phyloP scores from a whole-genome alignment of 2,888 invertebrate genomes.

The Sinotaia quadrata region DNA sequence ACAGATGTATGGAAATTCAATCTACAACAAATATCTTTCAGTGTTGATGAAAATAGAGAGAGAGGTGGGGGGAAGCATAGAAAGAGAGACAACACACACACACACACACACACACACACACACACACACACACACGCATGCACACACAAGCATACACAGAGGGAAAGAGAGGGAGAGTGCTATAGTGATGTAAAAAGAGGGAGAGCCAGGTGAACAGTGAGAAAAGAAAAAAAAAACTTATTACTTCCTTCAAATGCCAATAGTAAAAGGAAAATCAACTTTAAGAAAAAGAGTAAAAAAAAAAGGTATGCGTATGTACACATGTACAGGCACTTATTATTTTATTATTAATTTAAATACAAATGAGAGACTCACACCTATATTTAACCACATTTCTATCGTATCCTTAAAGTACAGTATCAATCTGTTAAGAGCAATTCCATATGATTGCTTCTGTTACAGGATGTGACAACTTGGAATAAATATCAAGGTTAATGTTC shows the following conservation, averaged over 20 bases:
- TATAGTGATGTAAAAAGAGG: background rate
- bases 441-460: too few relatives aligned
- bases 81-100: too few relatives aligned
- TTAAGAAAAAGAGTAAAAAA: background rate
- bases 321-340: too few relatives aligned
- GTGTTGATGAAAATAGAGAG: background rate
- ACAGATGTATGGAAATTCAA: background rate
- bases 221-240: background rate
- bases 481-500: too few relatives aligned
- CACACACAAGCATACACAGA: constrained; percentile 9
- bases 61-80: too few relatives aligned
- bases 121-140: constrained; percentile 3
- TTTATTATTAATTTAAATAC: too few relatives aligned
- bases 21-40: background rate
- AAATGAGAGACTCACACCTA: too few relatives aligned
- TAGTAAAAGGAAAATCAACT: background rate
- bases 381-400: too few relatives aligned
- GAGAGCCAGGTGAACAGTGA: background rate
- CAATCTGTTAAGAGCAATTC: too few relatives aligned
- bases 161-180: constrained; percentile 2
- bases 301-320: background rate
- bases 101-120: constrained; percentile 23
- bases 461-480: too few relatives aligned
- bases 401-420: too few relatives aligned
- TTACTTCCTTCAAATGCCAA: background rate